These are phyloP conservation scores for Carcina quercana DNA, from an alignment of 2,888 invertebrate genomes.

Conservation along the genomic window DNA sequence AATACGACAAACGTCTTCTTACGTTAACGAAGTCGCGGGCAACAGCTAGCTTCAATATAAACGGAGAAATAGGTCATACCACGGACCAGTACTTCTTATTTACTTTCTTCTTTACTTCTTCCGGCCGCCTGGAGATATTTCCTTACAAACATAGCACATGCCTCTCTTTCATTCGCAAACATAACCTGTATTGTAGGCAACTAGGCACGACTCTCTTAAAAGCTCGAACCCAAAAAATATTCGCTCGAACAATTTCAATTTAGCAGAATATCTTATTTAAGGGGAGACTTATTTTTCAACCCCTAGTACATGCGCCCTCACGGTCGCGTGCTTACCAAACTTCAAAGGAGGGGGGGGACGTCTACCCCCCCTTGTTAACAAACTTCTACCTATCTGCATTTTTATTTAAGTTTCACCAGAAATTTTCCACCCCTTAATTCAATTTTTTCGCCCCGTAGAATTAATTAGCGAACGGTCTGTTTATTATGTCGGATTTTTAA, in stretches of 20 bases:
- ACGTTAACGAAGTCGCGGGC: too few species aligned
- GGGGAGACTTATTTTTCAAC: constrained; percentile 42
- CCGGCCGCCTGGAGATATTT: too few species aligned
- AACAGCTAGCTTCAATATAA: too few species aligned
- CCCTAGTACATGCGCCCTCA: constrained; percentile 34
- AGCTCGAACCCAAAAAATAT: constrained; percentile 25
- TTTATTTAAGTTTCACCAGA: constrained; percentile 69
- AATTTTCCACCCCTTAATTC: constrained; percentile 58
- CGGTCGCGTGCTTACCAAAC: constrained; percentile 31
- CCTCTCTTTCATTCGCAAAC: too few species aligned
- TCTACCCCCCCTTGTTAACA: constrained; percentile 42
- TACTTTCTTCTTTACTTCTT: too few species aligned
- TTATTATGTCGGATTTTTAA: too few species aligned
- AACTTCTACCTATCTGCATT: constrained; percentile 54
- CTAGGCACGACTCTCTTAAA: too few species aligned
- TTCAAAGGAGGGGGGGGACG: constrained; percentile 47
- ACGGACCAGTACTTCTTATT: too few species aligned
- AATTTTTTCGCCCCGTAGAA: constrained; percentile 43
- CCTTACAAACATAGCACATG: too few species aligned
- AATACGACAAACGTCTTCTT: too few species aligned
- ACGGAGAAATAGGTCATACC: too few species aligned
- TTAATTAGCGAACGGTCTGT: constrained; percentile 50
- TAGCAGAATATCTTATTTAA: constrained; percentile 39
- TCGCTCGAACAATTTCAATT: constrained; percentile 41
- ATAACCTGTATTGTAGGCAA: too few species aligned